Percentiles rank a stretch among this genome's conserved stretches.
phyloP scores from a whole-genome alignment of 2,113 vertebrate species.

The Peromyscus maniculatus region DNA sequence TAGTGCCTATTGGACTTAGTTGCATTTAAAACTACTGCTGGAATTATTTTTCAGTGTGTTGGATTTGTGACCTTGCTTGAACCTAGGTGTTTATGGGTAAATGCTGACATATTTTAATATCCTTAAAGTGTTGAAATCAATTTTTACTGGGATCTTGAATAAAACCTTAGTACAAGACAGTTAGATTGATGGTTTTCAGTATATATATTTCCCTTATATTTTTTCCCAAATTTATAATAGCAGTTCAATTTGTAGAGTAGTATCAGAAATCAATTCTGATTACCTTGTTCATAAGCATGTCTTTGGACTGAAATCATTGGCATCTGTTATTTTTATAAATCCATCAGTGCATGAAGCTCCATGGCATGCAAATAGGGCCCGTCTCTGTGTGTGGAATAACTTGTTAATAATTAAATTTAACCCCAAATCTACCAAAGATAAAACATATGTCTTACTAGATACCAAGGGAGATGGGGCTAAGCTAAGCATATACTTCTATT shows the following conservation, averaged over 20 bases:
- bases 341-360: neutral
- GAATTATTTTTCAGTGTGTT: neutral
- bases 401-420: constrained; percentile 31
- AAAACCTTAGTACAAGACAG: neutral
- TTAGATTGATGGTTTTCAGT: neutral
- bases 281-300: neutral
- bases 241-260: neutral
- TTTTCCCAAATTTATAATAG: constrained; percentile 36
- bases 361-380: neutral
- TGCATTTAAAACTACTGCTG: neutral
- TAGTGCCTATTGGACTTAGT: neutral
- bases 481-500: constrained; percentile 32
- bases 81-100: neutral
- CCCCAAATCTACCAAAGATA: neutral
- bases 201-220: neutral
- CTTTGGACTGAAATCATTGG: constrained; percentile 35
- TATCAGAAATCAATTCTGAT: constrained; percentile 1
- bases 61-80: neutral
- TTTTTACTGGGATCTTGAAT: constrained; percentile 26
- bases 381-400: neutral
- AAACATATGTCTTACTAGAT: constrained; percentile 1
- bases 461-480: neutral
- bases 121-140: neutral
- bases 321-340: neutral
- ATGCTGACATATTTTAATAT: constrained; percentile 20